A percentile compares a stretch with the other conserved stretches of the same genome.
These are phyloP conservation scores for Euplexia lucipara DNA, from an alignment of 2,888 invertebrate genomes.

Conservation along the genomic window DNA sequence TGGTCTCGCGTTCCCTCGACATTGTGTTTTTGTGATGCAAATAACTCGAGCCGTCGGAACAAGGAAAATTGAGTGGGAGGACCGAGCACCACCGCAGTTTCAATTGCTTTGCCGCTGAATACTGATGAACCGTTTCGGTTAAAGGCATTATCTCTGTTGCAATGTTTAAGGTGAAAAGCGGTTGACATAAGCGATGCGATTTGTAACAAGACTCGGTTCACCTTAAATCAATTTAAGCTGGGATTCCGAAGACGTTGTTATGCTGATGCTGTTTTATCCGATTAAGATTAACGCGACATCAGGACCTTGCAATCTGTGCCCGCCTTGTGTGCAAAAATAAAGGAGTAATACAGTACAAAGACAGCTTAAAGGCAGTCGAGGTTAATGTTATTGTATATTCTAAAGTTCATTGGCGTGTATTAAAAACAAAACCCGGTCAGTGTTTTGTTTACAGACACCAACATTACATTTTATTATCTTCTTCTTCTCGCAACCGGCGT, in stretches of 20 bases:
- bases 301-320: slow-evolving; percentile 1
- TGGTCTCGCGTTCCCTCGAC: slow-evolving; percentile 88
- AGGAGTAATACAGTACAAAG: slow-evolving; percentile 22
- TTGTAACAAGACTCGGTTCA: slow-evolving; percentile 59
- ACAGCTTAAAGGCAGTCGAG: not conserved
- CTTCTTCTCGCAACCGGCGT: no score
- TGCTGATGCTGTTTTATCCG: slow-evolving; percentile 45
- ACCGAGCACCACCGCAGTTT: slow-evolving; percentile 88
- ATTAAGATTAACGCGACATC: slow-evolving; percentile 43
- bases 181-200: slow-evolving; percentile 70
- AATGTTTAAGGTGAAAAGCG: slow-evolving; percentile 75
- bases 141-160: slow-evolving; percentile 83
- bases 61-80: slow-evolving; percentile 90
- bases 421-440: not conserved
- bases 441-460: no score
- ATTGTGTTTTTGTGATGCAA: slow-evolving; percentile 91
- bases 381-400: not conserved
- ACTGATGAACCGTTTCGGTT: slow-evolving; percentile 88
- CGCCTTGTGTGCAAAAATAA: slow-evolving; percentile 6
- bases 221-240: slow-evolving; percentile 52
- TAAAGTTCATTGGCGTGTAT: not conserved
- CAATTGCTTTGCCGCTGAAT: slow-evolving; percentile 89
- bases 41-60: slow-evolving; percentile 90
- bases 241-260: slow-evolving; percentile 27
- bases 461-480: no score